phyloP scores from a whole-genome alignment of 2,888 invertebrate species.

The Xanthia togata region DNA sequence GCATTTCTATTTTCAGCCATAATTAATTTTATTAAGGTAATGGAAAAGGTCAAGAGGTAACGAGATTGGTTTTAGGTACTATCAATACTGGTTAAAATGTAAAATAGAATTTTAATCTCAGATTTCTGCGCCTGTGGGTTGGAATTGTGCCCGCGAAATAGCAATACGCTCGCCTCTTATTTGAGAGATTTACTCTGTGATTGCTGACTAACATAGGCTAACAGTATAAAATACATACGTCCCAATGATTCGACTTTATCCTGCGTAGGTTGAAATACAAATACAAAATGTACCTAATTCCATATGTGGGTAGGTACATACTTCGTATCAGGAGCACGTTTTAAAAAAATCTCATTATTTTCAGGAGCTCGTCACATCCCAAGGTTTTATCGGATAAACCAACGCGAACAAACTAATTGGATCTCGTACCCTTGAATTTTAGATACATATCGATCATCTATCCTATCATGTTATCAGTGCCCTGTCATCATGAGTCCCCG shows the following conservation, averaged over 20 bases:
- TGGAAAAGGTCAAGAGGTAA: conserved; percentile 23
- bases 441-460: conserved; percentile 18
- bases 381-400: not conserved
- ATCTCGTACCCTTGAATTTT: conserved; percentile 21
- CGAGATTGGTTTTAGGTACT: conserved; percentile 6
- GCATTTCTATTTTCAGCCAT: conserved; percentile 39
- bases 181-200: not conserved
- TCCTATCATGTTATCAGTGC: conserved; percentile 22
- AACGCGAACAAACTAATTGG: conserved; percentile 20
- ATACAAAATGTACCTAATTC: not conserved
- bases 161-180: not conserved
- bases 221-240: not conserved
- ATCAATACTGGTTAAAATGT: not conserved
- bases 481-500: conserved; percentile 11
- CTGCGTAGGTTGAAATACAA: not conserved
- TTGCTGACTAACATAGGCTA: not conserved
- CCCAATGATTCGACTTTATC: not conserved
- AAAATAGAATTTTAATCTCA: not conserved
- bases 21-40: conserved; percentile 25
- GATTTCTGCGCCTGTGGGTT: not conserved
- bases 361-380: not conserved
- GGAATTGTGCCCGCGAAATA: not conserved
- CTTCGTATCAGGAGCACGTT: not conserved
- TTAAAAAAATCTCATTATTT: too few species aligned
- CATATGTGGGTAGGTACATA: not conserved